These are phyloP conservation scores for Ichneumon xanthorius DNA, from an alignment of 2,888 invertebrate species.

Conservation along the genomic window DNA sequence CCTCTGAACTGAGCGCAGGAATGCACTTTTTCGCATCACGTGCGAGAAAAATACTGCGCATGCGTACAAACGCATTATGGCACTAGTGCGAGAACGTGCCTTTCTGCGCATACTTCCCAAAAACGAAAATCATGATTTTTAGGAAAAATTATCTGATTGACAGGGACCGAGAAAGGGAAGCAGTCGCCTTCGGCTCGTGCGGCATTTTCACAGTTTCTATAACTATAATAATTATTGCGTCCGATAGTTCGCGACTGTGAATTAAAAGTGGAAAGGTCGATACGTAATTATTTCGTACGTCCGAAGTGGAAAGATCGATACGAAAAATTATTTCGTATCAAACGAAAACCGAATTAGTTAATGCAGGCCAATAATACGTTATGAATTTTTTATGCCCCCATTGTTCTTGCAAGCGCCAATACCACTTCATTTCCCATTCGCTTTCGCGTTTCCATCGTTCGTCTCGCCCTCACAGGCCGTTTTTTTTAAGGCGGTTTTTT, in stretches of 20 bases:
- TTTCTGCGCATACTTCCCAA: too few relatives aligned
- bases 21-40: too few relatives aligned
- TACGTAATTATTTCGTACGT: not conserved
- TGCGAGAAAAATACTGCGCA: too few relatives aligned
- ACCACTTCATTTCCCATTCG: conserved; percentile 9
- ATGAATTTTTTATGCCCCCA: conserved; percentile 3
- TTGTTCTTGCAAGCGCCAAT: conserved; percentile 18
- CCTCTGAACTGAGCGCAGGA: too few relatives aligned
- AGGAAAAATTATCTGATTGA: too few relatives aligned
- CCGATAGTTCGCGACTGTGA: not conserved
- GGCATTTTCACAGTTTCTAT: too few relatives aligned
- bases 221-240: not conserved
- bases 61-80: too few relatives aligned
- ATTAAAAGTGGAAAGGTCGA: not conserved
- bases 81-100: too few relatives aligned
- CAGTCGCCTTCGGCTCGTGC: too few relatives aligned
- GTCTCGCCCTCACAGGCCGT: not conserved
- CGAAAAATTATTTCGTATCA: not conserved
- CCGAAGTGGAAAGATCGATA: not conserved
- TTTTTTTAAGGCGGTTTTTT: conserved; percentile 2
- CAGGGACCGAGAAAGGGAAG: too few relatives aligned
- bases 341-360: not conserved
- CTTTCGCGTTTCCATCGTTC: conserved; percentile 4
- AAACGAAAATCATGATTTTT: too few relatives aligned
- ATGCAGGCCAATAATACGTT: not conserved